Evolutionary conservation across 2,113 vertebrate genomes (phyloP).

Genomic region (Bolborhynchus lineola): DNA sequence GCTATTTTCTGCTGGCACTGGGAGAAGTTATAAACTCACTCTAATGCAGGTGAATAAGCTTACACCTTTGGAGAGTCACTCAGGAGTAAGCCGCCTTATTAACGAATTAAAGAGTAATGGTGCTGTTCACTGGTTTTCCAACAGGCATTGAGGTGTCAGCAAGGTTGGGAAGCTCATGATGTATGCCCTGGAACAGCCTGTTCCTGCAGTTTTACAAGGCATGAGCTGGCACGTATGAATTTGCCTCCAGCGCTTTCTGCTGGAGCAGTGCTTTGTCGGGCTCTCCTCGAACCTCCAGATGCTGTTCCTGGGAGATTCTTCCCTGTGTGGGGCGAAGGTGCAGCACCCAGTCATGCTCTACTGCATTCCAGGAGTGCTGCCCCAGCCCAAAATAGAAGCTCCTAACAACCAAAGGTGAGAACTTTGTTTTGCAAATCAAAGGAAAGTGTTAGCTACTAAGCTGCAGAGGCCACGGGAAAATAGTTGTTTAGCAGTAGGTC

Average conservation of each 20-base stretch:
- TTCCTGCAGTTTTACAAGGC: neutral
- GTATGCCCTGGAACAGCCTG: slow-evolving; percentile 10
- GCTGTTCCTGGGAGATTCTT: neutral
- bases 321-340: neutral
- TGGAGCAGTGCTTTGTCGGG: neutral
- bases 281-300: neutral
- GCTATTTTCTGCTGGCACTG: neutral
- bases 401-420: neutral
- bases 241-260: neutral
- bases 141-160: neutral
- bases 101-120: neutral
- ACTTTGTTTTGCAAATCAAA: slow-evolving; percentile 13
- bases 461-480: neutral
- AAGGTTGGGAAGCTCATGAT: neutral
- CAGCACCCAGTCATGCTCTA: neutral
- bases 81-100: neutral
- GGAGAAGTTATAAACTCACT: neutral
- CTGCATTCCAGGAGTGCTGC: slow-evolving; percentile 27
- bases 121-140: neutral
- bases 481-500: neutral
- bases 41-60: neutral
- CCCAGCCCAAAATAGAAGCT: neutral
- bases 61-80: neutral
- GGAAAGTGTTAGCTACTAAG: neutral
- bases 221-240: neutral